A percentile compares a stretch with the other conserved stretches of the same genome.
phyloP scores from a whole-genome alignment of 2,113 vertebrate genomes.

The Podocnemis expansa region DNA sequence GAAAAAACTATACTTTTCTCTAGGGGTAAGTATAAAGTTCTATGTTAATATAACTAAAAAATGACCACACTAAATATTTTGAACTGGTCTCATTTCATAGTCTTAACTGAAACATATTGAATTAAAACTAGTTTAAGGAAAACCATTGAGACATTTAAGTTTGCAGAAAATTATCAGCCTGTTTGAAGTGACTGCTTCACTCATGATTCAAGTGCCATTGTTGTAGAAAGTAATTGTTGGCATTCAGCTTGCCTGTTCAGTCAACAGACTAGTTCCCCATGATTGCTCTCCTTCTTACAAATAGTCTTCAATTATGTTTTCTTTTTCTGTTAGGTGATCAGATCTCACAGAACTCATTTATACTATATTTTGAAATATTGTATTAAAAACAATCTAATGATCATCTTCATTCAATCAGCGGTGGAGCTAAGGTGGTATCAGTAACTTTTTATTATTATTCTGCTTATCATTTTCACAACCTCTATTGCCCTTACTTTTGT shows the following conservation, averaged over 20 bases:
- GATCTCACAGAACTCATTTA: background rate
- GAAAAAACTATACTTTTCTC: background rate
- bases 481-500: background rate
- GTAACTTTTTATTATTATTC: background rate
- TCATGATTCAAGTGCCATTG: background rate
- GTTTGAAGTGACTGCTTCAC: background rate
- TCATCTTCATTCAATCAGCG: background rate
- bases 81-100: background rate
- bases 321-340: slow-evolving; percentile 19
- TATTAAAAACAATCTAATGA: background rate
- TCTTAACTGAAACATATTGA: background rate
- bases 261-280: background rate
- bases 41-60: background rate
- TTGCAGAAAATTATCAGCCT: fast-evolving
- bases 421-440: background rate
- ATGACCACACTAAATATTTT: background rate
- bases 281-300: background rate
- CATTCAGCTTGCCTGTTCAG: background rate
- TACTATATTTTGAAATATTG: slow-evolving; percentile 20
- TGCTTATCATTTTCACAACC: background rate
- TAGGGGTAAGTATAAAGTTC: background rate
- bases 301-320: background rate
- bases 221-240: background rate
- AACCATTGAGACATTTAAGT: background rate
- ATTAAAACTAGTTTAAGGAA: background rate